These are phyloP conservation scores for Tragelaphus scriptus DNA, from an alignment of 2,113 vertebrate genomes.

Conservation along the genomic window DNA sequence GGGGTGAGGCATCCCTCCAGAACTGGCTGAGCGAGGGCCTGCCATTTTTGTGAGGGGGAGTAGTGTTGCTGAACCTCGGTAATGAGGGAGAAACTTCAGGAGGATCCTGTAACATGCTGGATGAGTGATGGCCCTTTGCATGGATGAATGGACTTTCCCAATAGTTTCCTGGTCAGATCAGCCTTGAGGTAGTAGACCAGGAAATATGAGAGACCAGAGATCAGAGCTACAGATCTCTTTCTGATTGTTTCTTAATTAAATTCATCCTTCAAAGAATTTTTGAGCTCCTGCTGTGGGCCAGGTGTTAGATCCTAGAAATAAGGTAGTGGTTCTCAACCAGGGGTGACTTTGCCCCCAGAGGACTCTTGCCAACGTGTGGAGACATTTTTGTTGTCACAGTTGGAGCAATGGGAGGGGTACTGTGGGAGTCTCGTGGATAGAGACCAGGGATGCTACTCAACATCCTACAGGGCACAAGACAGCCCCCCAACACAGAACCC, in stretches of 20 bases:
- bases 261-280: not conserved
- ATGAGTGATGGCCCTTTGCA: not conserved
- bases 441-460: not conserved
- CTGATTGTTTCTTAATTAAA: not conserved
- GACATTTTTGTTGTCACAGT: not conserved
- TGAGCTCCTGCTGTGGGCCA: not conserved
- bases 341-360: not conserved
- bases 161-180: not conserved
- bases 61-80: not conserved
- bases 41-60: not conserved
- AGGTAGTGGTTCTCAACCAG: conserved; percentile 1
- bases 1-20: not conserved
- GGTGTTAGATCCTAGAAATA: not conserved
- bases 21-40: not conserved
- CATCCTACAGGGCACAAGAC: not conserved
- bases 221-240: not conserved
- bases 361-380: not conserved
- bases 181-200: not conserved
- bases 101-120: not conserved
- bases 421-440: not conserved
- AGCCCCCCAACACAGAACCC: not conserved
- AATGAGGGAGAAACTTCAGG: conserved; percentile 1
- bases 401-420: not conserved
- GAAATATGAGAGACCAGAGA: not conserved
- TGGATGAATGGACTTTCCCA: not conserved